These are phyloP conservation scores for Xiphorhynchus erythropygius DNA, from an alignment of 2,797 vertebrate genomes.

Conservation along the genomic window DNA sequence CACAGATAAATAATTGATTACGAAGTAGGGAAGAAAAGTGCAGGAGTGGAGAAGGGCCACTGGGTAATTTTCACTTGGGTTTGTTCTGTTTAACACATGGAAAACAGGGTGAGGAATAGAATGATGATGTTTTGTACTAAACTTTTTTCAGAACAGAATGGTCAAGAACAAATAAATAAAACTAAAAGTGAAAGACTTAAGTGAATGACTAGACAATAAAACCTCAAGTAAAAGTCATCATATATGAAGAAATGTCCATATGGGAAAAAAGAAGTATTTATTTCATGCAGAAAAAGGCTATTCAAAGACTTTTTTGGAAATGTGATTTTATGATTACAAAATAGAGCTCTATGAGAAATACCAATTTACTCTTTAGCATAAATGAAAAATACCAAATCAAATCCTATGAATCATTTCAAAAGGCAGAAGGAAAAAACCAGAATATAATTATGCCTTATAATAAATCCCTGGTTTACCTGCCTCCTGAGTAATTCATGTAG, in stretches of 20 bases:
- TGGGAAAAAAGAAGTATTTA: neutral
- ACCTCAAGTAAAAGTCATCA: neutral
- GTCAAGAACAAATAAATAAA: neutral
- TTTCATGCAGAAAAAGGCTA: neutral
- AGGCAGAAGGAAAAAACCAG: neutral
- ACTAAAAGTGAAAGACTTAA: neutral
- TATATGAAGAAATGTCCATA: neutral
- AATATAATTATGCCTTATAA: neutral
- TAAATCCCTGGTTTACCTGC: neutral
- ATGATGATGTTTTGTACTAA: neutral
- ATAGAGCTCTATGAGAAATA: neutral
- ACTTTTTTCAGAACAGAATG: neutral
- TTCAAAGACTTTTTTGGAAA: neutral
- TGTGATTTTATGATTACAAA: neutral
- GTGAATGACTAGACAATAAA: neutral
- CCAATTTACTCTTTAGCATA: neutral
- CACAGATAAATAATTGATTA: constrained; percentile 6
- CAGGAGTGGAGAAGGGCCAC: neutral
- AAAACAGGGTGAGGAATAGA: neutral
- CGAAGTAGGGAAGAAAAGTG: neutral
- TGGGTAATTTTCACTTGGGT: neutral
- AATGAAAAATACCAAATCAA: neutral
- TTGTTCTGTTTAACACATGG: neutral
- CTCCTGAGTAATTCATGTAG: neutral
- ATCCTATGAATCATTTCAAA: neutral